phyloP scores from a whole-genome alignment of 2,113 vertebrate species.

The Acanthochromis polyacanthus region DNA sequence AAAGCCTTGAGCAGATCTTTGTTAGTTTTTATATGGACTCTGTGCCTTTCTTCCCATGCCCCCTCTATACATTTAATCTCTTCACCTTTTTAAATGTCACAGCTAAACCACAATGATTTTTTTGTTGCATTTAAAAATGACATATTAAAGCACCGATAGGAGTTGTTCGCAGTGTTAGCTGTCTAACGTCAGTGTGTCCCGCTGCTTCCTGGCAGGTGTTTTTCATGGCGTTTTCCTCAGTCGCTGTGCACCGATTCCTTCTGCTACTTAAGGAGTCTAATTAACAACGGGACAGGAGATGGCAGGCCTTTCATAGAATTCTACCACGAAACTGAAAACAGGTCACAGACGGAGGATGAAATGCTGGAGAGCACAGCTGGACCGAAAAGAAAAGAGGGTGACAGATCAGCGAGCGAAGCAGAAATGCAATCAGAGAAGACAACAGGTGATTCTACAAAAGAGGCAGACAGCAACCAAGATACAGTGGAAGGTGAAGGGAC shows the following conservation, averaged over 20 bases:
- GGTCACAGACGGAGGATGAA: constrained; percentile 13
- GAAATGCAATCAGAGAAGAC: not conserved
- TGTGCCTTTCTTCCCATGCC: too few relatives aligned
- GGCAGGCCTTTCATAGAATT: constrained; percentile 78
- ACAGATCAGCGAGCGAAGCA: fast-evolving
- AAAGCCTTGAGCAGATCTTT: too few relatives aligned
- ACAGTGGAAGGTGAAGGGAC: not conserved
- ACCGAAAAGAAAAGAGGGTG: constrained; percentile 7
- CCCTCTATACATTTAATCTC: too few relatives aligned
- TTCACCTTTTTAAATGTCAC: too few relatives aligned
- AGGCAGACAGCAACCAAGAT: not conserved
- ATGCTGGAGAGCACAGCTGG: not conserved
- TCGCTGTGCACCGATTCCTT: constrained; percentile 88
- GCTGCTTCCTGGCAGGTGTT: constrained; percentile 82
- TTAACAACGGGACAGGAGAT: constrained; percentile 61
- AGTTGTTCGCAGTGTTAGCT: too few relatives aligned
- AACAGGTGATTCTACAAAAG: not conserved
- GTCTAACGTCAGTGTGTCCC: not conserved
- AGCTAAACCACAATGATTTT: too few relatives aligned
- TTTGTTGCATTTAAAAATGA: too few relatives aligned
- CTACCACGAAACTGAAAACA: constrained; percentile 82
- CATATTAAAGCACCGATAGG: too few relatives aligned
- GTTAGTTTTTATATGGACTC: too few relatives aligned
- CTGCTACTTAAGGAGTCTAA: constrained; percentile 86
- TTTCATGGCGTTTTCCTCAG: constrained; percentile 93